Evolutionary conservation across 2,888 invertebrate species (phyloP).

Genomic region (Cheilosia grossa): DNA sequence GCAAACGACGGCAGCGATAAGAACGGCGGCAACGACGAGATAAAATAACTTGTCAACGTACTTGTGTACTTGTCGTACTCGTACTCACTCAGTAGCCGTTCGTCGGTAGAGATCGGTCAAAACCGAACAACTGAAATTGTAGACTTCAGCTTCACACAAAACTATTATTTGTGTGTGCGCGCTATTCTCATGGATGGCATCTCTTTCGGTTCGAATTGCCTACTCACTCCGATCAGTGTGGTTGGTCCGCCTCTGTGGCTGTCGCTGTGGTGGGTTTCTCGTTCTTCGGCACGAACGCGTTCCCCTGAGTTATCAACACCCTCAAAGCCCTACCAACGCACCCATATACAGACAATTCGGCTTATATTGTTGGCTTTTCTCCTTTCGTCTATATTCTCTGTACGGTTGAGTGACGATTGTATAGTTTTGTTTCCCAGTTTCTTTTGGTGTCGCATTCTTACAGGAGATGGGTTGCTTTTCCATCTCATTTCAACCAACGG

Average conservation of each 20-base stretch:
- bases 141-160: constrained; percentile 44
- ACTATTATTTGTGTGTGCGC: constrained; percentile 31
- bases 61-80: constrained; percentile 65
- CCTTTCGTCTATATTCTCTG: constrained; percentile 13
- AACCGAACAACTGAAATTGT: constrained; percentile 66
- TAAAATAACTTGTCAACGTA: constrained; percentile 61
- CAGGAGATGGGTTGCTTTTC: background rate
- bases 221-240: background rate
- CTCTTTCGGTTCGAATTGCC: constrained; percentile 14
- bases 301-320: constrained; percentile 30
- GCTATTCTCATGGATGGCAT: constrained; percentile 21
- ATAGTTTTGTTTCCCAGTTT: background rate
- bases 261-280: background rate
- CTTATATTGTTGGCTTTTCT: constrained; percentile 18
- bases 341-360: background rate
- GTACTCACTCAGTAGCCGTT: constrained; percentile 59
- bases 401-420: constrained; percentile 42
- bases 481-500: background rate
- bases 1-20: constrained; percentile 39
- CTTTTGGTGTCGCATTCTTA: constrained; percentile 1
- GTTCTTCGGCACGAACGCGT: background rate
- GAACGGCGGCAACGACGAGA: constrained; percentile 56
- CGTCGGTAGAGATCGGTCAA: constrained; percentile 69
- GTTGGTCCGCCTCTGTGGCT: background rate
- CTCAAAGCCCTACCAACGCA: background rate